These are phyloP conservation scores for Diachasmimorpha longicaudata DNA, from an alignment of 1,140 invertebrate genomes.

Conservation along the genomic window DNA sequence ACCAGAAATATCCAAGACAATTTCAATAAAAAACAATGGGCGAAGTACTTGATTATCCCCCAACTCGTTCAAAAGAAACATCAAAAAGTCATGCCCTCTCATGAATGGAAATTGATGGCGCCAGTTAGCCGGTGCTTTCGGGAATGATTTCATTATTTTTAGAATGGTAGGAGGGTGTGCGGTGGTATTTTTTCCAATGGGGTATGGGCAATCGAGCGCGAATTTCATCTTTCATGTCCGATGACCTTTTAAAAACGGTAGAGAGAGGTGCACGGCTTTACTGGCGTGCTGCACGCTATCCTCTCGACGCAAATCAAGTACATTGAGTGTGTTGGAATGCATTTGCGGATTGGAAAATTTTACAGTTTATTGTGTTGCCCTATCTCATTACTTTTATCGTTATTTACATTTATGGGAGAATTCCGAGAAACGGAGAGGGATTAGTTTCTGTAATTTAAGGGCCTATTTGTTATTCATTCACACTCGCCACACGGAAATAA, in stretches of 20 bases:
- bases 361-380: background rate
- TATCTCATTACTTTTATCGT: constrained; percentile 5
- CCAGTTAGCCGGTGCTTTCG: background rate
- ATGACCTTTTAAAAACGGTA: background rate
- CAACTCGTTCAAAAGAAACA: too few relatives aligned
- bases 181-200: background rate
- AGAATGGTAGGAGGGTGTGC: background rate
- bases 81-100: background rate
- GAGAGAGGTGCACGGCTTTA: background rate
- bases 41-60: too few relatives aligned
- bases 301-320: background rate
- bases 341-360: background rate
- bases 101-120: background rate
- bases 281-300: background rate
- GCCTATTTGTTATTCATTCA: too few relatives aligned
- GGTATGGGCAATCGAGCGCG: background rate
- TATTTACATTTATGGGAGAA: background rate
- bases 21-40: too few relatives aligned
- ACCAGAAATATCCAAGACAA: too few relatives aligned
- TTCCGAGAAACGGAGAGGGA: background rate
- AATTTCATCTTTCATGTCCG: constrained; percentile 6
- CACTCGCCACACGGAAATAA: too few relatives aligned
- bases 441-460: background rate
- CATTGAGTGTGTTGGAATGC: background rate
- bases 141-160: background rate